Base-by-base conservation (phyloP, 2,888 invertebrate species). In the Agrochola macilenta region DNA sequence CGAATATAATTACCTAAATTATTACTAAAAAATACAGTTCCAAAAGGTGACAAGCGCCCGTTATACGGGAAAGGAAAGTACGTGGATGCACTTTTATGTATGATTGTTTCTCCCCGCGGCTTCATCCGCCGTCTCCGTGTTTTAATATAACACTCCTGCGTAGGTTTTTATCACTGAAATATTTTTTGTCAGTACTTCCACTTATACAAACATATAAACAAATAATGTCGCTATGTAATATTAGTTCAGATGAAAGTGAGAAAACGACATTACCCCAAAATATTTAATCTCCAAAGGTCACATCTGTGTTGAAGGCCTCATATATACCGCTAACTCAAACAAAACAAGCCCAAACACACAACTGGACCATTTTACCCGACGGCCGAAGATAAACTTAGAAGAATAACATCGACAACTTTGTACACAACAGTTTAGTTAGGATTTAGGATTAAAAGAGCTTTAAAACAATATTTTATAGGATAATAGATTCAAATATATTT, bases 321-420 rank as follows among this genome's bases (percentile, higher is more conserved):
- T 11, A 9, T 39, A 23, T 63, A 12, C 60, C 71, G 26, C 5
- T 2, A 69, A 79, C 60, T 68, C 35, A 86, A 79, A 82, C 79
- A 82, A 79, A 84, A 81, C 74, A 74, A 81, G 52, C 23, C 65
- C 35, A 65, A 76, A 69, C 72, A 81, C 9, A 68, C 76, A 61
- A 43, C 12, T 46, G 12, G 57, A 23, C 66, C 66, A 49, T 57
- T 71, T 74, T 5, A 68, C 78, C 57, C 52, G 20, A n/a, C 46
- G 61, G 8, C 54, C 17, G 20, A 72, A 86, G 60, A 78, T 64
- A 79, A 81, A 73, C 65, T 71, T 30, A 46, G 12, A 79, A 78
- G 74, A 87, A 84, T 74, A 82, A 82, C 72, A 86, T 46, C 46
- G n/a, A 69, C 58, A 52, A 23, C 60, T 58, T 80, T 26, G 68